Conservation (phyloP, 2,888 invertebrate species). For the Eugnorisma glareosa region DNA sequence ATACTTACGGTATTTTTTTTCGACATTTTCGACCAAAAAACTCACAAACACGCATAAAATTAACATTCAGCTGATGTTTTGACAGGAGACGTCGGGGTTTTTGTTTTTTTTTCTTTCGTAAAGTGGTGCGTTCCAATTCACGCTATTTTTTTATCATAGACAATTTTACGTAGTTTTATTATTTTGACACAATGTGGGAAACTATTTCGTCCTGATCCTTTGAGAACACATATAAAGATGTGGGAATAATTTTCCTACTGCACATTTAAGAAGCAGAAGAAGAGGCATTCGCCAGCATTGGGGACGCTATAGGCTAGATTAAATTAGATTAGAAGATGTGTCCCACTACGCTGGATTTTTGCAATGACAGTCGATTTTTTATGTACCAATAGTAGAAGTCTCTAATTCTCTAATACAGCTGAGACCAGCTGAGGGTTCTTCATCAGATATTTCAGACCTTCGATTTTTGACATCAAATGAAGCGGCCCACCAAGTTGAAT, state of each 20-base stretch:
- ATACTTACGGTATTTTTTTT: slow-evolving; percentile 4
- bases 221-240: slow-evolving; percentile 24
- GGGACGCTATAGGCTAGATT: no score
- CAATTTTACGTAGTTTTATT: slow-evolving; percentile 27
- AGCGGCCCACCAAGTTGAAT: no score
- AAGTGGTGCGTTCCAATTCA: not conserved
- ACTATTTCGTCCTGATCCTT: slow-evolving; percentile 23
- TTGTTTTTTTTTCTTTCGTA: no score
- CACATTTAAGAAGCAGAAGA: slow-evolving; percentile 11
- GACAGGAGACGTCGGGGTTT: slow-evolving; percentile 15
- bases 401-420: no score
- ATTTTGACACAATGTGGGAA: slow-evolving; percentile 28
- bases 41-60: slow-evolving; percentile 27
- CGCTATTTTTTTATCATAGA: slow-evolving; percentile 26
- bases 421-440: no score
- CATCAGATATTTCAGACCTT: no score
- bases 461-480: no score
- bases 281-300: no score
- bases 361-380: no score
- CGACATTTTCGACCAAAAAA: not conserved
- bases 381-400: no score
- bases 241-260: slow-evolving; percentile 29
- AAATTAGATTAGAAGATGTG: no score
- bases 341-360: no score
- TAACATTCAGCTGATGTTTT: slow-evolving; percentile 26